Conservation (phyloP, 2,888 invertebrate genomes). For the Nyleta sp. region DNA sequence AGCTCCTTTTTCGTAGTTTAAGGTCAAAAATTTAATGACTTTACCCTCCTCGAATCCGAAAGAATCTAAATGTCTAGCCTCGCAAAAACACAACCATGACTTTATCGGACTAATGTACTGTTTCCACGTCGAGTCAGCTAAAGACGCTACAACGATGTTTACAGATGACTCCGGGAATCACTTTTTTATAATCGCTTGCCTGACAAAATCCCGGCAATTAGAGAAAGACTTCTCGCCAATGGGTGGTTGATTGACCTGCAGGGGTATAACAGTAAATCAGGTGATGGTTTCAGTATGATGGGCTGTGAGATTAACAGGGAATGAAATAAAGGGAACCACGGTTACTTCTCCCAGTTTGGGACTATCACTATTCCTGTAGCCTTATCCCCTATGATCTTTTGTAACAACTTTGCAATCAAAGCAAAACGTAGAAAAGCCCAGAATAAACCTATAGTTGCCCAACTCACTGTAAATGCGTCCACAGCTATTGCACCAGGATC, state of each 20-base stretch:
- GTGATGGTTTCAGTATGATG: background rate
- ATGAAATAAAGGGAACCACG: background rate
- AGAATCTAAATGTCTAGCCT: slow-evolving; percentile 38
- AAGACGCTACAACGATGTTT: slow-evolving; percentile 62
- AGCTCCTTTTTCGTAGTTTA: background rate
- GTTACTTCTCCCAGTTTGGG: background rate
- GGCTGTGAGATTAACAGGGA: background rate
- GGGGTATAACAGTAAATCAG: slow-evolving; percentile 9
- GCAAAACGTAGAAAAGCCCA: slow-evolving; percentile 59
- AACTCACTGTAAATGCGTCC: slow-evolving; percentile 46
- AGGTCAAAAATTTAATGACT: slow-evolving; percentile 42
- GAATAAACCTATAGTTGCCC: slow-evolving; percentile 5
- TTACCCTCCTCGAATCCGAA: slow-evolving; percentile 26
- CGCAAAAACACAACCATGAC: slow-evolving; percentile 66
- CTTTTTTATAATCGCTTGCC: background rate
- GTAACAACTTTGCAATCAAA: slow-evolving; percentile 35
- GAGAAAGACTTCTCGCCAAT: background rate
- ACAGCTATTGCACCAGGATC: slow-evolving; percentile 27
- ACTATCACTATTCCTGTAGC: slow-evolving; percentile 8
- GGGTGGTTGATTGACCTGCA: slow-evolving; percentile 9
- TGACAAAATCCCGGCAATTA: slow-evolving; percentile 22
- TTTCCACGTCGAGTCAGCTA: slow-evolving; percentile 66
- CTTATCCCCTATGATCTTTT: slow-evolving; percentile 52
- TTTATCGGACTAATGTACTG: slow-evolving; percentile 54
- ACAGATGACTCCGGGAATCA: slow-evolving; percentile 51